These are phyloP conservation scores for Diarsia rubi DNA, from an alignment of 2,888 invertebrate genomes.

Conservation along the genomic window DNA sequence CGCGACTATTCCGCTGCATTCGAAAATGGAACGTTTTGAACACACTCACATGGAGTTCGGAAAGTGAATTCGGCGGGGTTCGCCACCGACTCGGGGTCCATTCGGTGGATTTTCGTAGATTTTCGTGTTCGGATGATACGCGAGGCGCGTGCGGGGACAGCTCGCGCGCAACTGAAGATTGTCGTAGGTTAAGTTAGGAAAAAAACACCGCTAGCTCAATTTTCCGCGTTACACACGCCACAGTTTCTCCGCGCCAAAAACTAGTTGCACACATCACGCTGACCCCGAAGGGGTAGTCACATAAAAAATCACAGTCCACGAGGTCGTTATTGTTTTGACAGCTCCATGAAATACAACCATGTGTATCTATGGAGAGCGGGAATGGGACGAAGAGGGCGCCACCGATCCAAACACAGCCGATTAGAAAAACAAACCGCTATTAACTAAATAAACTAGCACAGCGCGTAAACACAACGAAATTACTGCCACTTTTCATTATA, in stretches of 20 bases:
- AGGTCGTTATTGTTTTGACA: slow-evolving; percentile 86
- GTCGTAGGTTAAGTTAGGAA: slow-evolving; percentile 89
- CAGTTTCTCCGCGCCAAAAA: slow-evolving; percentile 81
- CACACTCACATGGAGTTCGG: slow-evolving; percentile 75
- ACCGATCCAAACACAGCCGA: slow-evolving; percentile 67
- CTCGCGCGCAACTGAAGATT: slow-evolving; percentile 90
- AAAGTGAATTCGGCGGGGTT: slow-evolving; percentile 77
- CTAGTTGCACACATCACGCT: slow-evolving; percentile 71
- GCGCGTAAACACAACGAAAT: slow-evolving; percentile 90
- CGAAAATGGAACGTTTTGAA: slow-evolving; percentile 78
- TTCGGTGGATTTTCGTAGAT: slow-evolving; percentile 82
- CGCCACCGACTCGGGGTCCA: slow-evolving; percentile 76
- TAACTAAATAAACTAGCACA: slow-evolving; percentile 89
- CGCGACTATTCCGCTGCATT: slow-evolving; percentile 77
- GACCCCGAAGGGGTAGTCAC: slow-evolving; percentile 54
- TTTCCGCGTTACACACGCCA: slow-evolving; percentile 83
- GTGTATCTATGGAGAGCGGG: slow-evolving; percentile 71
- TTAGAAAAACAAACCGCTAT: slow-evolving; percentile 75
- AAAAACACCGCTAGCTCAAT: slow-evolving; percentile 88
- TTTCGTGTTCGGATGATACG: slow-evolving; percentile 76
- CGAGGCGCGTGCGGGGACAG: slow-evolving; percentile 85
- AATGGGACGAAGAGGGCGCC: slow-evolving; percentile 83
- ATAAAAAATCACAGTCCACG: slow-evolving; percentile 69
- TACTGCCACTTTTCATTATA: slow-evolving; percentile 91
- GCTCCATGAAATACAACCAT: slow-evolving; percentile 79